Evolutionary conservation across 2,888 invertebrate species (phyloP), one percentile per base, ranked within the genome.

Genomic region (Leucophenga maculata): DNA sequence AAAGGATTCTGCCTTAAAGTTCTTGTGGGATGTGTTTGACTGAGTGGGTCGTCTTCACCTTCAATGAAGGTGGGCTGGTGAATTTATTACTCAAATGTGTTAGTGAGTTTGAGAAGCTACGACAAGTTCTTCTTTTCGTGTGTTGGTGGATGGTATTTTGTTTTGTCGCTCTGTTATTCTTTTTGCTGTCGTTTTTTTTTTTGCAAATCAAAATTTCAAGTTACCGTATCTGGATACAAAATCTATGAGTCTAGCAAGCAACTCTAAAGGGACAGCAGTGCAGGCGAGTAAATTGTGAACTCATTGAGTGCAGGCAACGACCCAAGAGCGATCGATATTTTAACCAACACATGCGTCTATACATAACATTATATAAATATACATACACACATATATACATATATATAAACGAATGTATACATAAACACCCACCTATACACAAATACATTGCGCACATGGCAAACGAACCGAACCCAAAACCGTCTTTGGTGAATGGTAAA

Each of bases 301-400:
- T 80, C 79, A 81, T 83, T 82, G 78, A 79, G 78, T 75, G 78
- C 74, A 81, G 81, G 73, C 82, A 82, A 84, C 83, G 78, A 80
- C 84, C 81, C 80, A 83, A 78, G 77, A 76, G 77, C 76, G 79
- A 84, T 84, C 84, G 85, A 84, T 84, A 85, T 84, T 83, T 72
- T 32, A 22, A 64, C 62, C 67, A 66, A 59, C 59, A 59, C 46
- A 68, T 39, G 9, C 54, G 18, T 72, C 69, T 66, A 65, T 22
- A 48, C 1, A 31, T 57, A 31, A 32, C 13, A 13, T 4, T 8
- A 48, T n/a, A 16, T 18, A 18, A 1, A 18, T 1, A 32, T 14
- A 44, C 72, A 76, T 71, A 54, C 55, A 62, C 18, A 62, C 70
- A 55, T 65, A 74, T 66, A 68, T 18, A 18, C 13, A 50, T 4